These are phyloP conservation scores for Noctua janthe DNA, from an alignment of 2,888 invertebrate genomes.

Conservation along the genomic window DNA sequence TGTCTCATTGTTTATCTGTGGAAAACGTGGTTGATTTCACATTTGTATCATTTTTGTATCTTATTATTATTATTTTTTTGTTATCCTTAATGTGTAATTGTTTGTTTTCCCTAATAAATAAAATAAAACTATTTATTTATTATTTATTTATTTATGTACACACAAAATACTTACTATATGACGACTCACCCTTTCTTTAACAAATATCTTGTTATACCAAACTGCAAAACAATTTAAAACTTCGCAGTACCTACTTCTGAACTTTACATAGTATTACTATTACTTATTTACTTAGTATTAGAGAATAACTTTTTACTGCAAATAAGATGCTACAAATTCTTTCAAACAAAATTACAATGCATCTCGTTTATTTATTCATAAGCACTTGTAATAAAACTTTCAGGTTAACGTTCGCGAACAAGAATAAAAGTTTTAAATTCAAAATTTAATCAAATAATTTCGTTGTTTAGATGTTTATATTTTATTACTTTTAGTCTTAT, in stretches of 20 bases:
- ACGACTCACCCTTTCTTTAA: not conserved
- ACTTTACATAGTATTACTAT: slow-evolving; percentile 9
- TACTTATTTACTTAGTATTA: not conserved
- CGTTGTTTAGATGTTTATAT: too few relatives aligned
- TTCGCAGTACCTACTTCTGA: slow-evolving; percentile 2
- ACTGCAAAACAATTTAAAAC: slow-evolving; percentile 28
- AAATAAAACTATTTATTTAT: too few relatives aligned
- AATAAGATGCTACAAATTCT: slow-evolving; percentile 28
- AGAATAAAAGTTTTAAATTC: slow-evolving; percentile 3
- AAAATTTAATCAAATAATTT: slow-evolving; percentile 12
- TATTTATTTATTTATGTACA: too few relatives aligned
- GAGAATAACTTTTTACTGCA: slow-evolving; percentile 31
- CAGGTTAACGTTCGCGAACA: not conserved
- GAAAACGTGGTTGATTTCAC: too few relatives aligned
- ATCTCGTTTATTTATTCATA: slow-evolving; percentile 37
- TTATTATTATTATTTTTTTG: too few relatives aligned
- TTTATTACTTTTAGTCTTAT: too few relatives aligned
- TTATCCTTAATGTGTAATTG: too few relatives aligned
- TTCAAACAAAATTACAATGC: slow-evolving; percentile 20
- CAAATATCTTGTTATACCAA: slow-evolving; percentile 10
- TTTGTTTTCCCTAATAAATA: too few relatives aligned
- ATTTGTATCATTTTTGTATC: too few relatives aligned
- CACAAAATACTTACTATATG: not conserved
- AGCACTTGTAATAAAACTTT: slow-evolving; percentile 28
- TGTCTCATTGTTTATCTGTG: too few relatives aligned